A percentile compares a stretch with the other conserved stretches of the same genome.
phyloP scores from a whole-genome alignment of 2,797 vertebrate genomes.

The Echiichthys vipera region DNA sequence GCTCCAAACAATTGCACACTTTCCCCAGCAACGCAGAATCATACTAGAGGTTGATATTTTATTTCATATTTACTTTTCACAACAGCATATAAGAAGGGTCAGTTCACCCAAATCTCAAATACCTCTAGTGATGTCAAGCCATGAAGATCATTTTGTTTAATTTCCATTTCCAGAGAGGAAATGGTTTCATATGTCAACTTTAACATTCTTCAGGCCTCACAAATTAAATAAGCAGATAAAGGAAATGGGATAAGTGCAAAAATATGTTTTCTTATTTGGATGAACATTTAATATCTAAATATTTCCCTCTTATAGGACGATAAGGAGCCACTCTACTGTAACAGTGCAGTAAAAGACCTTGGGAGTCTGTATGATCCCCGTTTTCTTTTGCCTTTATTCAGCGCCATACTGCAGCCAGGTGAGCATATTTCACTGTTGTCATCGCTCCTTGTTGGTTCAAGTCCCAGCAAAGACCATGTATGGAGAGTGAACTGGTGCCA shows the following conservation, averaged over 20 bases:
- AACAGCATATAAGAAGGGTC: neutral
- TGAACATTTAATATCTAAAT: neutral
- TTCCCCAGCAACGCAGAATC: conserved; percentile 89
- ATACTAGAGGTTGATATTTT: conserved; percentile 76
- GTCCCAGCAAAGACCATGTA: no score
- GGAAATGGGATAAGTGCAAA: neutral
- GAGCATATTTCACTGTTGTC: conserved; percentile 24
- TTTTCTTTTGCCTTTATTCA: conserved; percentile 94
- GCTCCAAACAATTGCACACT: conserved; percentile 88
- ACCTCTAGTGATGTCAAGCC: neutral
- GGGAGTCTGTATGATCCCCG: conserved; percentile 90
- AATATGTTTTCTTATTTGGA: neutral
- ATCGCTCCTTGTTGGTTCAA: neutral
- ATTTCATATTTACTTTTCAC: neutral
- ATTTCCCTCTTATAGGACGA: conserved; percentile 77
- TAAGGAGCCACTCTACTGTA: conserved; percentile 75
- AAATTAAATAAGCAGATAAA: neutral
- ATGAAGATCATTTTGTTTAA: no score
- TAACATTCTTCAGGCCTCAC: neutral
- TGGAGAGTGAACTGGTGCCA: no score
- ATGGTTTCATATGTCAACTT: neutral
- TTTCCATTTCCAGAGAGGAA: neutral
- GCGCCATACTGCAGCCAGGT: conserved; percentile 92
- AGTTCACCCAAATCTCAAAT: neutral
- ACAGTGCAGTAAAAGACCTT: conserved; percentile 69